A percentile compares a stretch with the other conserved stretches of the same genome.
Evolutionary conservation across 2,888 invertebrate species (phyloP).

Genomic region (Volucella inanis): DNA sequence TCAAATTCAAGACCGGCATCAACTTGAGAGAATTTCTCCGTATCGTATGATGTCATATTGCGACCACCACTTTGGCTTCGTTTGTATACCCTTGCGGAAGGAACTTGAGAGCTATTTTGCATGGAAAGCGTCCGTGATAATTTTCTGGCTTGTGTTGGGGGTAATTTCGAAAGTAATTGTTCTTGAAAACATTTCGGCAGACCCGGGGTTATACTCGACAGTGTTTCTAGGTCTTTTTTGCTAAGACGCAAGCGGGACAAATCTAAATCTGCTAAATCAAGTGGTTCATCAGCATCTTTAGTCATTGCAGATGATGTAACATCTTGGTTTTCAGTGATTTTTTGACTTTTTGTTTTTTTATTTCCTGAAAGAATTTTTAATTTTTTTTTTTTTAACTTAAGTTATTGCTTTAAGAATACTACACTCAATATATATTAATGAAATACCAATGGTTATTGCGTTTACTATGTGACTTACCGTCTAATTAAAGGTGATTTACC

Average conservation of each 20-base stretch:
- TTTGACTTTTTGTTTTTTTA: constrained; percentile 66
- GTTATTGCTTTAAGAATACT: not conserved
- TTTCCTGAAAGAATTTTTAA: constrained; percentile 70
- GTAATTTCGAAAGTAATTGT: constrained; percentile 88
- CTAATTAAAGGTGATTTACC: not conserved
- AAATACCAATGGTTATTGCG: not conserved
- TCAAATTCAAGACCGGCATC: constrained; percentile 32
- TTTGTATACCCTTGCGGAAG: constrained; percentile 79
- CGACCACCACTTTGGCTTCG: constrained; percentile 84
- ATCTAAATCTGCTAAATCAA: constrained; percentile 87
- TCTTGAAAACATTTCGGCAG: constrained; percentile 89
- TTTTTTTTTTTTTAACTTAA: constrained; percentile 21
- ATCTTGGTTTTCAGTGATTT: constrained; percentile 51
- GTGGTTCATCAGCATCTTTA: constrained; percentile 77
- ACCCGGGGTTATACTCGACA: constrained; percentile 88
- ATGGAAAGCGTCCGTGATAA: constrained; percentile 86
- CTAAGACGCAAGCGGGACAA: constrained; percentile 87
- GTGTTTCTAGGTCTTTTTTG: constrained; percentile 88
- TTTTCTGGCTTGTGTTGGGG: constrained; percentile 87
- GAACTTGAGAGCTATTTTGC: constrained; percentile 78
- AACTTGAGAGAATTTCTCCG: constrained; percentile 35
- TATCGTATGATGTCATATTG: constrained; percentile 73
- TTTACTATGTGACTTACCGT: constrained; percentile 18
- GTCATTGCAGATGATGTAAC: constrained; percentile 24
- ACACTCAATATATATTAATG: constrained; percentile 17